These are phyloP conservation scores for Cliona cf. orientalis DNA, from an alignment of 37 sponge, comb jelly and placozoan genomes.

Conservation along the genomic window DNA sequence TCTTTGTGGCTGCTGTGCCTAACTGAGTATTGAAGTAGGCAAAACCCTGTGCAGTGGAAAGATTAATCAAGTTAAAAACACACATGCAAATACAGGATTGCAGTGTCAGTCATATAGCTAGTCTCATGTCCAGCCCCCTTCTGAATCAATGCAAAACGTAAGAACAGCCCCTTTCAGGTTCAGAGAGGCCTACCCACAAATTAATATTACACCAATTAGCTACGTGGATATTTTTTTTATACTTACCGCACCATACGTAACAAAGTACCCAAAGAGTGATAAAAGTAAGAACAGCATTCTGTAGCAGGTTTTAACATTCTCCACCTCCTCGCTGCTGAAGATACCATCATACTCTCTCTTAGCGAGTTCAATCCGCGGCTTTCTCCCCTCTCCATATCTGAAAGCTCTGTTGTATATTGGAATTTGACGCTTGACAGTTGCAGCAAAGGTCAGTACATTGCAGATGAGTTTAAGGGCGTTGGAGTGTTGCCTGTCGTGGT, in stretches of 20 bases:
- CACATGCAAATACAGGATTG: too few relatives aligned
- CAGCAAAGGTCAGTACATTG: slow-evolving; percentile 19
- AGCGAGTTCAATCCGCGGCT: slow-evolving; percentile 50
- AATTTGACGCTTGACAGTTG: slow-evolving; percentile 27
- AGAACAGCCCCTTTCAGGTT: background rate
- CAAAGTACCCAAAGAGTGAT: slow-evolving; percentile 11
- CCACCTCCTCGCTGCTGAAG: slow-evolving; percentile 50
- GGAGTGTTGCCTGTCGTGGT: background rate
- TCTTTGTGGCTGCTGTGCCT: background rate
- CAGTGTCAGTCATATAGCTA: too few relatives aligned
- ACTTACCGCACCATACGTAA: slow-evolving; percentile 30
- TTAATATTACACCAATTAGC: background rate
- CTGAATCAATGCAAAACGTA: background rate
- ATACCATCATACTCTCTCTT: slow-evolving; percentile 53
- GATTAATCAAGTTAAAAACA: too few relatives aligned
- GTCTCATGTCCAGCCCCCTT: too few relatives aligned
- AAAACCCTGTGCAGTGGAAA: too few relatives aligned
- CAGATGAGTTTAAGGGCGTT: slow-evolving; percentile 41
- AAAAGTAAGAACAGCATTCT: slow-evolving; percentile 37
- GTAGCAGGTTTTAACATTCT: slow-evolving; percentile 53
- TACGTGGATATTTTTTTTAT: background rate
- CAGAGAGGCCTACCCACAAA: background rate
- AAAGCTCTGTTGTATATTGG: slow-evolving; percentile 39
- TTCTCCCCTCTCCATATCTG: slow-evolving; percentile 45
- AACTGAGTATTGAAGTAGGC: too few relatives aligned